Conservation (phyloP, 2,888 invertebrate genomes). For the Sinotaia quadrata region DNA sequence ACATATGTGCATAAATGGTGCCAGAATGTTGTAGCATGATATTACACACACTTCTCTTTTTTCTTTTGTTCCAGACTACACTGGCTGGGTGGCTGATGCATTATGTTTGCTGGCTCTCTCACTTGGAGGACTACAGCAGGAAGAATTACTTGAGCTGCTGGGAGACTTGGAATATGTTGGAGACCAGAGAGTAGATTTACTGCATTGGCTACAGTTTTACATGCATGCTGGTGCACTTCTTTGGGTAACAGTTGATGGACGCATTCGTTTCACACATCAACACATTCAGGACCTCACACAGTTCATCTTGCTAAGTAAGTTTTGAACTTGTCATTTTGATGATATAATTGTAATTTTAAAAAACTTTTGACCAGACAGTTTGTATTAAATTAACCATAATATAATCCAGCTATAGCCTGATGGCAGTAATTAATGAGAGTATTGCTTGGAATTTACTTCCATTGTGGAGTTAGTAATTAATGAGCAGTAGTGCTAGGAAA, state of each 20-base stretch:
- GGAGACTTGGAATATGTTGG: constrained; percentile 63
- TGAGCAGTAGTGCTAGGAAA: too few relatives aligned
- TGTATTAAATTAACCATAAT: too few relatives aligned
- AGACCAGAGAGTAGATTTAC: constrained; percentile 54
- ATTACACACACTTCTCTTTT: background rate
- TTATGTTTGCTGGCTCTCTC: constrained; percentile 67
- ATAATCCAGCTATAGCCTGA: too few relatives aligned
- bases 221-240: constrained; percentile 52
- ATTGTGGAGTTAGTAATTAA: too few relatives aligned
- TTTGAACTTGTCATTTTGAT: background rate
- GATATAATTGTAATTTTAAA: too few relatives aligned
- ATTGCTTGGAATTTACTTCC: too few relatives aligned
- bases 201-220: constrained; percentile 66
- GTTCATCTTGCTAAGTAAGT: constrained; percentile 64
- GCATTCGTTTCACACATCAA: constrained; percentile 52
- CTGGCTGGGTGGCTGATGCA: constrained; percentile 69
- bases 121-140: constrained; percentile 61
- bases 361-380: too few relatives aligned
- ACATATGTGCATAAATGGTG: background rate
- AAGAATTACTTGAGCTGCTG: constrained; percentile 61
- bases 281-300: constrained; percentile 54
- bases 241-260: constrained; percentile 60
- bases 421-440: too few relatives aligned
- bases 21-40: background rate
- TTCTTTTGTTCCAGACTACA: constrained; percentile 47